These are phyloP conservation scores for Drosophila kambysellisi DNA, from an alignment of 2,888 invertebrate species.

Conservation along the genomic window DNA sequence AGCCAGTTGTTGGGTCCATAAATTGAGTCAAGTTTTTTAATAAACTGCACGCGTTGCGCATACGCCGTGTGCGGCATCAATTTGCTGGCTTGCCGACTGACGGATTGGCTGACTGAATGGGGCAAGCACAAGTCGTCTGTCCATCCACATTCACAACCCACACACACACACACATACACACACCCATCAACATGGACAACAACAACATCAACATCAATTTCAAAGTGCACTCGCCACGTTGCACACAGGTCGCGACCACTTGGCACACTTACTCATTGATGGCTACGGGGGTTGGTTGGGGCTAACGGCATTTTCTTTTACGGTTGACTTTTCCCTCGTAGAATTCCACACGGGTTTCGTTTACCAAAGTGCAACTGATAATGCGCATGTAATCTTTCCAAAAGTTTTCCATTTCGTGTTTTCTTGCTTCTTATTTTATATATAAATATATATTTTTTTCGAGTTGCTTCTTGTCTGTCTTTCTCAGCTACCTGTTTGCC, in stretches of 20 bases:
- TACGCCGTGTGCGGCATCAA: constrained; percentile 60
- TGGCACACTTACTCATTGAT: constrained; percentile 44
- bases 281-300: background rate
- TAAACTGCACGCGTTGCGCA: constrained; percentile 71
- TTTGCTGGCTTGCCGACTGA: constrained; percentile 41
- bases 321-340: constrained; percentile 38
- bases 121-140: constrained; percentile 20
- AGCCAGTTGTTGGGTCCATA: constrained; percentile 45
- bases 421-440: background rate
- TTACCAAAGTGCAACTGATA: constrained; percentile 49
- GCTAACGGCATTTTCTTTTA: background rate
- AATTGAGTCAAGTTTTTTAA: constrained; percentile 74
- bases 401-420: constrained; percentile 48
- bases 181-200: background rate
- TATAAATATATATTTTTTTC: background rate
- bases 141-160: constrained; percentile 25
- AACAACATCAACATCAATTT: constrained; percentile 56
- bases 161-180: background rate
- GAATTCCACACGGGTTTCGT: constrained; percentile 56
- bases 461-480: constrained; percentile 15
- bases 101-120: constrained; percentile 1
- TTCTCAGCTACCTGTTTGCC: background rate
- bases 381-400: constrained; percentile 74
- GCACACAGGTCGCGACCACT: constrained; percentile 58
- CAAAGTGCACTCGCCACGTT: constrained; percentile 63